Base-by-base conservation (phyloP, 1,140 invertebrate species). In the Agrypnia vestita region DNA sequence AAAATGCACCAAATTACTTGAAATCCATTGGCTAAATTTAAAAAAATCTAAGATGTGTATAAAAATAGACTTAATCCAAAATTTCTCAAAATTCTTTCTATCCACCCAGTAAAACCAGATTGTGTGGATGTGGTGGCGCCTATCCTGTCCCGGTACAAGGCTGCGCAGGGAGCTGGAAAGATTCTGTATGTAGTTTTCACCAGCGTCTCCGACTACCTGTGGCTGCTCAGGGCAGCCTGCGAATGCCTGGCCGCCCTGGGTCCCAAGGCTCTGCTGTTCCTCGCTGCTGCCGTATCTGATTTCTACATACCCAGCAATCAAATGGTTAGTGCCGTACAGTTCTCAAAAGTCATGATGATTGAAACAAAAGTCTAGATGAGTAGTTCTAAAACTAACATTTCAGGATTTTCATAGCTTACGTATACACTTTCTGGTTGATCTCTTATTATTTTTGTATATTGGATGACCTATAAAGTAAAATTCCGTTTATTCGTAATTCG, bases 251-350 rank as follows among this genome's bases (percentile, higher is more conserved):
- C 93, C 43, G 85, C 89, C 43, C 90, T 95, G 15, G 93, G 93
- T 35, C 86, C 92, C 4, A 90, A 90, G 47, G 96, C 94, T 0
- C 87, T 99, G 80, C 87, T 99, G 0, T 99, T 98, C 88, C 91
- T 99, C 76, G 98, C 98, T 43, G 98, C 98, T 17, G 98, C 98
- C 13, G 98, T 99, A 0, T 99, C 98, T 1, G 98, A 99, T 89
- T 99, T 99, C 91, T 99, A 99, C 87, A 94, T 99, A 87, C 97
- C 97, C 62, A 92, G 94, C 80, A 93, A 95, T 86, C 91, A 97
- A 91, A 95, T 99, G 94, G 97, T 98, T 89, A 92, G 88, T 47
- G 15, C 8, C n/a, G 7, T 35, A 35, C 6, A 3, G 25, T 1
- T 35, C 6, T 3, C 25, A 35, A 35, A 35, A 35, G 1, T 6